These are phyloP conservation scores for Tachycineta bicolor DNA, from an alignment of 2,113 vertebrate species.

Conservation along the genomic window DNA sequence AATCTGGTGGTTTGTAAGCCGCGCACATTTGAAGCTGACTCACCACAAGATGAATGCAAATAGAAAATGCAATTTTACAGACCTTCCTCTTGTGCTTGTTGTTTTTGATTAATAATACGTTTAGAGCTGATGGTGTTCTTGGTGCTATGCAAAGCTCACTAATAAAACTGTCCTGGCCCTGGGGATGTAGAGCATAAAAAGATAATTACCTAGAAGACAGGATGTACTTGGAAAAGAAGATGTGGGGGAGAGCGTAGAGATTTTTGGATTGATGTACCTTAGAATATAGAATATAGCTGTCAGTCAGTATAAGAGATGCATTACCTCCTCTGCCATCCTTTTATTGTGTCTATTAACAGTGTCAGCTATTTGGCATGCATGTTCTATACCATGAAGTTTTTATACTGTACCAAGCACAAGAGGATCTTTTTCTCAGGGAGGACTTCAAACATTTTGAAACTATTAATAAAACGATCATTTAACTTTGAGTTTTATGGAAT, in stretches of 20 bases:
- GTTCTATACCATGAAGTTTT: background rate
- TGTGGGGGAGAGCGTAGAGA: background rate
- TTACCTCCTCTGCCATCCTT: constrained; percentile 2
- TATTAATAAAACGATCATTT: background rate
- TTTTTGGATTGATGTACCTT: constrained; percentile 3
- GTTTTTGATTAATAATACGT: constrained; percentile 46
- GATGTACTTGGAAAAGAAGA: constrained; percentile 25
- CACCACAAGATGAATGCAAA: constrained; percentile 32
- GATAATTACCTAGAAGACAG: constrained; percentile 12
- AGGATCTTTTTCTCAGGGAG: background rate
- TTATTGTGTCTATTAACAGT: constrained; percentile 25
- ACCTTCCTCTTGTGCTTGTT: constrained; percentile 26
- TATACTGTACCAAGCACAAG: background rate
- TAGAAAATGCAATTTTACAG: constrained; percentile 42
- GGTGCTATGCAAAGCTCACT: background rate
- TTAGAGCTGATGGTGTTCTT: constrained; percentile 16
- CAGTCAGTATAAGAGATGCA: background rate
- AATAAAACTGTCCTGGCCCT: constrained; percentile 13
- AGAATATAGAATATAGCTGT: constrained; percentile 27
- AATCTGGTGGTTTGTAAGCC: constrained; percentile 45
- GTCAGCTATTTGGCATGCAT: background rate
- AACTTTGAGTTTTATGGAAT: background rate
- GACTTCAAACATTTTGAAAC: background rate
- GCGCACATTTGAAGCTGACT: constrained; percentile 51
- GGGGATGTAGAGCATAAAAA: background rate